These are phyloP conservation scores for Magallana angulata DNA, from an alignment of 1,140 invertebrate species.

Conservation along the genomic window DNA sequence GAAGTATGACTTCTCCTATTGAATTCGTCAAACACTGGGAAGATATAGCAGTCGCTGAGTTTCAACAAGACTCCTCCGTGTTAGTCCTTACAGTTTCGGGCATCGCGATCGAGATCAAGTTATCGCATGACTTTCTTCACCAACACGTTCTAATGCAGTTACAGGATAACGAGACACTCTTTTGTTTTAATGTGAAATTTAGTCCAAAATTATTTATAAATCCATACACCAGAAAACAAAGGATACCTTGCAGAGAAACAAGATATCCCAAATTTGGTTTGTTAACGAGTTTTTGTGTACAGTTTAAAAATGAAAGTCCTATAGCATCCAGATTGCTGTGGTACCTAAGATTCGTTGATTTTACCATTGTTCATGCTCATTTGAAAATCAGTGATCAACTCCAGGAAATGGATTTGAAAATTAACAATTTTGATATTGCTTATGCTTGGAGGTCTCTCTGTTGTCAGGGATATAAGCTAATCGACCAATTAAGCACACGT, in stretches of 20 bases:
- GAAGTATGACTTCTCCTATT: background rate
- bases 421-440: conserved; percentile 13
- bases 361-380: background rate
- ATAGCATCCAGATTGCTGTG: background rate
- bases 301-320: background rate
- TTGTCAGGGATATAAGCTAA: conserved; percentile 41
- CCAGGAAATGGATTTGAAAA: background rate
- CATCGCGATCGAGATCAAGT: background rate
- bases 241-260: background rate
- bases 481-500: background rate
- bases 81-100: background rate
- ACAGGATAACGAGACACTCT: background rate
- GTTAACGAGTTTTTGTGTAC: background rate
- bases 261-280: background rate
- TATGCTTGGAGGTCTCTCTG: conserved; percentile 45
- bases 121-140: background rate
- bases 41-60: background rate
- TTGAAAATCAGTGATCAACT: background rate
- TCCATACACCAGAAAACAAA: background rate
- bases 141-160: background rate
- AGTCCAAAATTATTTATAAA: background rate
- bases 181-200: background rate
- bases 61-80: background rate
- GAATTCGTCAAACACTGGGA: background rate
- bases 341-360: background rate